Base-by-base conservation (phyloP, 64 coral and sea anemone species). In the Catalaphyllia jardinei region DNA sequence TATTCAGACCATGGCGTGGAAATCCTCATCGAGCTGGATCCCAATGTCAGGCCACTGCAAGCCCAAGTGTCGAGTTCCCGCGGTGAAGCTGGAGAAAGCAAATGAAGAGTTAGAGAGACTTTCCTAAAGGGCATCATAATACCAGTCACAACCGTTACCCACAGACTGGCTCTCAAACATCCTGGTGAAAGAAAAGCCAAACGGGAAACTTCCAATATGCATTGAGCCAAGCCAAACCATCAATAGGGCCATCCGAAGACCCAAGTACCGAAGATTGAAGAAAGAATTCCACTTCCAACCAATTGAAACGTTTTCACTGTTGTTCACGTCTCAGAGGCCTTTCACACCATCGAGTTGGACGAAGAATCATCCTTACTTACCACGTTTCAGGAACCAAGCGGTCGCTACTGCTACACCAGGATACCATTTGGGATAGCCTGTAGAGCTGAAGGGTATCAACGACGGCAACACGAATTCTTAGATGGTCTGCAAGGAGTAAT, bases 1-100 rank as follows among this genome's bases (percentile, higher is more conserved):
- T 90, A 90, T 90, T 90, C 25, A 89, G 24, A 61, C 87, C 87
- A 76, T 75, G 75, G 52, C 75, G 74, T 61, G 87, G 29, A 89
- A 89, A 89, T 20, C 88, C 76, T 65, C 57, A 69, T 79, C 33
- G 33, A 35, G 33, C 33, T 35, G 33, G 33, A 35, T 35, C 33
- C 33, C 33, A 35, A 35, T 35, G 76, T 89, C 35, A 89, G 24
- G 17, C 88, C 88, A 67, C 75, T 80, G 63, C 75, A 89, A 52
- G 85, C 85, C 67, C 51, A 71, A 20, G 75, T 54, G 76, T 79
- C 74, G 88, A 89, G 88, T 89, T 38, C 75, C 88, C 74, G 75
- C 79, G 57, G 88, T 60, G 20, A 89, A 88, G 60, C 60, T 61
- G 60, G 4, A 19, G 1, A 61, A 4, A 61, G 60, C 18, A 11